phyloP scores from a whole-genome alignment of 1,140 invertebrate species.

The Berghia stephanieae region DNA sequence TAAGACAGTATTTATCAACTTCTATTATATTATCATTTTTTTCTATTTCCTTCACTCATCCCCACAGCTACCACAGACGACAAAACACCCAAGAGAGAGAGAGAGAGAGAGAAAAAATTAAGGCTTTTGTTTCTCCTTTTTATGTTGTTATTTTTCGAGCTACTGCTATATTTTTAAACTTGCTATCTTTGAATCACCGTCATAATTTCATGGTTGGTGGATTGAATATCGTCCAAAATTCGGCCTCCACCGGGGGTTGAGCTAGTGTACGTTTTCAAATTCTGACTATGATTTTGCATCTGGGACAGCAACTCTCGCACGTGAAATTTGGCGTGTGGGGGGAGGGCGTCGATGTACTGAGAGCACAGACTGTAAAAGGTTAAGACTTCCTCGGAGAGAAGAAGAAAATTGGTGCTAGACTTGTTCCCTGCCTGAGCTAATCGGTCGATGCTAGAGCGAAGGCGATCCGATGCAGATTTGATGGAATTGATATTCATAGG shows the following conservation, averaged over 20 bases:
- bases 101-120: too few relatives aligned
- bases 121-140: too few relatives aligned
- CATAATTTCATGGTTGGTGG: conserved; percentile 82
- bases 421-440: conserved; percentile 55
- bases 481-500: conserved; percentile 54
- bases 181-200: conserved; percentile 81
- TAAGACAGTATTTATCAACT: too few relatives aligned
- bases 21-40: too few relatives aligned
- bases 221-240: conserved; percentile 76
- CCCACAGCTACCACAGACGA: too few relatives aligned
- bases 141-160: too few relatives aligned
- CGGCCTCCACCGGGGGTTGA: conserved; percentile 70
- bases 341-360: conserved; percentile 68
- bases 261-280: conserved; percentile 75
- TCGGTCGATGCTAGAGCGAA: conserved; percentile 52
- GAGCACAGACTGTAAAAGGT: conserved; percentile 59
- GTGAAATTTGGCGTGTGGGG: conserved; percentile 88
- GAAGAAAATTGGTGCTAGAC: conserved; percentile 60
- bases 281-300: conserved; percentile 81
- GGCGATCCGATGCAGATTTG: conserved; percentile 46
- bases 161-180: neutral
- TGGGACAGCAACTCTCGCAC: conserved; percentile 84
- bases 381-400: conserved; percentile 62
- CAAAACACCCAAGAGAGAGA: too few relatives aligned
- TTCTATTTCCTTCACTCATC: too few relatives aligned